These are phyloP conservation scores for Scotopteryx bipunctaria DNA, from an alignment of 2,888 invertebrate species.

Conservation along the genomic window DNA sequence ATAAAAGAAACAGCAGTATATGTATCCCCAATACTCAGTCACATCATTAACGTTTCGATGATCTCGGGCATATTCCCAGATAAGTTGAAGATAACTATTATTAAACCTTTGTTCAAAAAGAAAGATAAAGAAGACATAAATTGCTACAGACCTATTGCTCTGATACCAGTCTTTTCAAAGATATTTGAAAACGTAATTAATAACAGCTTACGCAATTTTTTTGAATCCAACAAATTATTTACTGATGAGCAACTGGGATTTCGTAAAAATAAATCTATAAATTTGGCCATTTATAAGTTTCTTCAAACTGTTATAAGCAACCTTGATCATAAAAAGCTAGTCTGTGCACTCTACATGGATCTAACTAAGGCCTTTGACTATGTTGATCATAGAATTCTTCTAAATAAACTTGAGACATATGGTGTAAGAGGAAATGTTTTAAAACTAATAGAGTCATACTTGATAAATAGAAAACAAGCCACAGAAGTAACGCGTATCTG, in stretches of 20 bases:
- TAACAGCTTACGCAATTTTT: not conserved
- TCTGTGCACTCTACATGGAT: not conserved
- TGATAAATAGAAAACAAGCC: constrained; percentile 3
- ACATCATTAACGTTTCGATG: constrained; percentile 24
- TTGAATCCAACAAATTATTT: constrained; percentile 3
- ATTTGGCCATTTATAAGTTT: not conserved
- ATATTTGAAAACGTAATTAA: constrained; percentile 24
- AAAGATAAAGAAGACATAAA: constrained; percentile 1
- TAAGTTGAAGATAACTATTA: constrained; percentile 20
- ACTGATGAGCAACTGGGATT: constrained; percentile 19
- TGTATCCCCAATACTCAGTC: not conserved
- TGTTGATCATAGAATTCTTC: constrained; percentile 6
- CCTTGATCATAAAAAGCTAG: not conserved
- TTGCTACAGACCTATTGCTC: constrained; percentile 26
- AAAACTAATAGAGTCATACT: constrained; percentile 5
- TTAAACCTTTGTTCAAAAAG: constrained; percentile 29
- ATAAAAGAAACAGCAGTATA: constrained; percentile 8
- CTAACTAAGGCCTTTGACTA: constrained; percentile 13
- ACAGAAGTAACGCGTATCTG: constrained; percentile 6
- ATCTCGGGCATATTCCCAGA: constrained; percentile 17
- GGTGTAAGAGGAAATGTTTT: constrained; percentile 11
- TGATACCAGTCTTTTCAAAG: constrained; percentile 28
- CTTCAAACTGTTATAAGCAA: not conserved
- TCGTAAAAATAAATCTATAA: constrained; percentile 8
- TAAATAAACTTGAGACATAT: constrained; percentile 2